These are phyloP conservation scores for Boloria euphrosyne DNA, from an alignment of 2,888 invertebrate species.

Conservation along the genomic window DNA sequence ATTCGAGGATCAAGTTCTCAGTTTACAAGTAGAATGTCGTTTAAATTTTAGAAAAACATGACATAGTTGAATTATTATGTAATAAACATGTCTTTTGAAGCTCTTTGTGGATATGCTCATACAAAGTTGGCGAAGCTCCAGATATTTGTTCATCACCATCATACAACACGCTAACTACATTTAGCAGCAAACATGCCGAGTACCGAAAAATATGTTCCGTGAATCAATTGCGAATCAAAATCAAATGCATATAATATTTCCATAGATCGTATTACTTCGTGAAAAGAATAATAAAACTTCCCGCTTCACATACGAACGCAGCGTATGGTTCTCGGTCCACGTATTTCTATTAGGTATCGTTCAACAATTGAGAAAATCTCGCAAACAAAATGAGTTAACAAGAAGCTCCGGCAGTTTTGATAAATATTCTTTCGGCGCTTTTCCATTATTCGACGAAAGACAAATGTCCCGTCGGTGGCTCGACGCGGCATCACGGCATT, in stretches of 20 bases:
- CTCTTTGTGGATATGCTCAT: conserved; percentile 48
- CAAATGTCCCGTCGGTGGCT: conserved; percentile 64
- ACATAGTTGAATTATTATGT: conserved; percentile 8
- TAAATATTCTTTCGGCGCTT: conserved; percentile 71
- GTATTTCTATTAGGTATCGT: conserved; percentile 47
- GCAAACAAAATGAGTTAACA: conserved; percentile 57
- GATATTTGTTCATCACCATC: conserved; percentile 62
- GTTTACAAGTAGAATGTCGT: conserved; percentile 26
- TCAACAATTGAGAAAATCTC: conserved; percentile 52
- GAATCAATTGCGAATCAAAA: neutral
- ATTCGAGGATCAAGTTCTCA: conserved; percentile 40
- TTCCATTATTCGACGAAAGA: conserved; percentile 69
- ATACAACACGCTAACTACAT: conserved; percentile 65
- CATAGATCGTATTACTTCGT: neutral
- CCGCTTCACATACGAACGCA: neutral
- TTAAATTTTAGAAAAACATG: conserved; percentile 13
- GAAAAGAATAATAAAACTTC: conserved; percentile 4
- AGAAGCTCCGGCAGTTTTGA: conserved; percentile 59
- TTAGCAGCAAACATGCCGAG: conserved; percentile 66
- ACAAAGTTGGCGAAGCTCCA: conserved; percentile 63
- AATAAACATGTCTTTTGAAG: conserved; percentile 17
- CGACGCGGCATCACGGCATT: conserved; percentile 64
- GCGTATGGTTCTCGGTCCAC: conserved; percentile 11
- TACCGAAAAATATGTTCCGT: conserved; percentile 48
- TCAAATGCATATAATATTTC: conserved; percentile 1